A percentile compares a stretch with the other conserved stretches of the same genome.
phyloP scores from a whole-genome alignment of 1,140 invertebrate species.

The Bicyclus anynana region DNA sequence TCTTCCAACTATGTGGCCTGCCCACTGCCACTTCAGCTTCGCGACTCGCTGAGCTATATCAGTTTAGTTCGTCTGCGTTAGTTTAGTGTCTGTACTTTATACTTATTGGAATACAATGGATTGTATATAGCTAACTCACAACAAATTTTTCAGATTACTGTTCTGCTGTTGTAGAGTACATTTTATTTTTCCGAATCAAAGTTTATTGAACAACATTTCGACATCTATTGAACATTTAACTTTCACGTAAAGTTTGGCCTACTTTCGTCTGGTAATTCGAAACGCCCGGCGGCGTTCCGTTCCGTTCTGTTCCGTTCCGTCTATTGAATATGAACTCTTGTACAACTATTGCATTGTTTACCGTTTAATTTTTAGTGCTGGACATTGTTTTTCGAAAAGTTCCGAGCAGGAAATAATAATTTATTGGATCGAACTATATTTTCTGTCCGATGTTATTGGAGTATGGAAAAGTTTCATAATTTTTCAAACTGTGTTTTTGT shows the following conservation, averaged over 20 bases:
- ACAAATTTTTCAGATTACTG: not conserved
- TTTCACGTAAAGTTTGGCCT: slow-evolving; percentile 4
- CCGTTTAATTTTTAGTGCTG: slow-evolving; percentile 8
- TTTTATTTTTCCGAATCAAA: not conserved
- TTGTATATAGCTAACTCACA: not conserved
- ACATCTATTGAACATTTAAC: slow-evolving; percentile 8
- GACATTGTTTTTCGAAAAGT: not conserved
- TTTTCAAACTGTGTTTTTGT: no score
- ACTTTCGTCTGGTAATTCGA: slow-evolving; percentile 1
- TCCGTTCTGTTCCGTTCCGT: not conserved
- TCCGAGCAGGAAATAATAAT: no score
- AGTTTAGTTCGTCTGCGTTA: no score
- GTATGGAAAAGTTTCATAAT: no score
- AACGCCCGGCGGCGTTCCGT: not conserved
- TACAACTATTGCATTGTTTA: slow-evolving; percentile 6
- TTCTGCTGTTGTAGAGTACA: not conserved
- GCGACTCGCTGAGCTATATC: no score
- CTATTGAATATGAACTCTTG: slow-evolving; percentile 2
- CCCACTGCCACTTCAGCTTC: no score
- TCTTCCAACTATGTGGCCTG: no score
- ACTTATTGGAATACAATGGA: not conserved
- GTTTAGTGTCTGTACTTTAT: no score
- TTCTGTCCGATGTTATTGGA: no score
- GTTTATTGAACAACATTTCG: slow-evolving; percentile 4
- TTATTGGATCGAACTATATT: no score